Conservation (phyloP, 2,888 invertebrate genomes). For the Globia sparganii region DNA sequence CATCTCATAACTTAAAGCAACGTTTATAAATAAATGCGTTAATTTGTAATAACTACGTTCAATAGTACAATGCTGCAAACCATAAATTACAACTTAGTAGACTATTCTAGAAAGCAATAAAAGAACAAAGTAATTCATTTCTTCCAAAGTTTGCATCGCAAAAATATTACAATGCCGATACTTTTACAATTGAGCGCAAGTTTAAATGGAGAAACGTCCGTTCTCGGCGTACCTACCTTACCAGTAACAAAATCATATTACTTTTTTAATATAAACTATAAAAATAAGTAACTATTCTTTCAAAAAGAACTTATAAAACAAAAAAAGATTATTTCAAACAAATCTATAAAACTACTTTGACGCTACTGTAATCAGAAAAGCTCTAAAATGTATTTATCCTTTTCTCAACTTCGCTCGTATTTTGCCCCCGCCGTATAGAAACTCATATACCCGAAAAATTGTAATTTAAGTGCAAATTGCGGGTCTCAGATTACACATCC, state of each 20-base stretch:
- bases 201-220: conserved; percentile 40
- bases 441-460: conserved; percentile 60
- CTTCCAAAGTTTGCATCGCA: conserved; percentile 41
- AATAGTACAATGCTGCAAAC: neutral
- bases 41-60: neutral
- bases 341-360: conserved; percentile 50
- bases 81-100: conserved; percentile 11
- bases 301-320: neutral
- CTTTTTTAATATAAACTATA: conserved; percentile 11
- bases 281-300: conserved; percentile 13
- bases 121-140: conserved; percentile 35
- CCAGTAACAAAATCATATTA: conserved; percentile 22
- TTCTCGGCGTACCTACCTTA: conserved; percentile 7
- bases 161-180: conserved; percentile 55
- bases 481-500: conserved; percentile 62
- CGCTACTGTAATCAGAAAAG: conserved; percentile 45
- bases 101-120: conserved; percentile 15
- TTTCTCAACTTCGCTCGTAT: conserved; percentile 54
- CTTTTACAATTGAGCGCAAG: conserved; percentile 48
- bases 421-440: conserved; percentile 47
- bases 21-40: neutral
- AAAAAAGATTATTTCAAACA: conserved; percentile 32
- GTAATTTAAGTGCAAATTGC: conserved; percentile 66
- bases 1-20: too few relatives aligned
- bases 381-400: conserved; percentile 52